These are phyloP conservation scores for Mamestra configurata DNA, from an alignment of 1,140 invertebrate species.

Conservation along the genomic window DNA sequence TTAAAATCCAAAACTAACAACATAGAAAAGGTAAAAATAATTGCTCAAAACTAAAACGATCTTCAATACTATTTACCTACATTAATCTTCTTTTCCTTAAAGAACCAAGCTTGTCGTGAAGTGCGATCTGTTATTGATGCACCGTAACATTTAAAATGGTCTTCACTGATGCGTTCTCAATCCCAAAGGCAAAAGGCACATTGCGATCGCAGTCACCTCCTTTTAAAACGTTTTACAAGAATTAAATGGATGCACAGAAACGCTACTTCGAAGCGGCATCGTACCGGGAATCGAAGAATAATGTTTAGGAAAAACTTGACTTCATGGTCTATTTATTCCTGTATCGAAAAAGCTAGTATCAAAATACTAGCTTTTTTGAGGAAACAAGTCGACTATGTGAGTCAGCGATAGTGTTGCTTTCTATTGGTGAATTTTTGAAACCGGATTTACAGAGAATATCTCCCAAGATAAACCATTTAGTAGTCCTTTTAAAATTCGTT, in stretches of 20 bases:
- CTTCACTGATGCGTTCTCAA: background rate
- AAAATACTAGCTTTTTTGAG: no score
- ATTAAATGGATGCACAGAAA: conserved; percentile 7
- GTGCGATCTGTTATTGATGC: conserved; percentile 20
- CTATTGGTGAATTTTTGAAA: no score
- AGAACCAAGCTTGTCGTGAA: background rate
- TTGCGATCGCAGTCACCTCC: background rate
- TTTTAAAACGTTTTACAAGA: background rate
- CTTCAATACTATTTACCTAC: background rate
- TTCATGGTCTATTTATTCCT: background rate
- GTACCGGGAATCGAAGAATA: background rate
- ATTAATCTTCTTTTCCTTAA: background rate
- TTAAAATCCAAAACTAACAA: no score
- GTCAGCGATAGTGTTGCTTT: no score
- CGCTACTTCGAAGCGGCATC: background rate
- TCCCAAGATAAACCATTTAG: no score
- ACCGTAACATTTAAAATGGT: background rate
- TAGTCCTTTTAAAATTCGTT: no score
- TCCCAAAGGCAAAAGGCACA: background rate
- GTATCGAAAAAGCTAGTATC: no score
- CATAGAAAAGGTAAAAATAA: no score
- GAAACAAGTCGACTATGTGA: no score
- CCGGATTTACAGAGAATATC: no score
- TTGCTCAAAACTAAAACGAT: no score
- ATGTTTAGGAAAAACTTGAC: background rate